Evolutionary conservation across 2,113 vertebrate genomes (phyloP), one percentile per base, ranked within the genome.

Genomic region (Grammomys surdaster): DNA sequence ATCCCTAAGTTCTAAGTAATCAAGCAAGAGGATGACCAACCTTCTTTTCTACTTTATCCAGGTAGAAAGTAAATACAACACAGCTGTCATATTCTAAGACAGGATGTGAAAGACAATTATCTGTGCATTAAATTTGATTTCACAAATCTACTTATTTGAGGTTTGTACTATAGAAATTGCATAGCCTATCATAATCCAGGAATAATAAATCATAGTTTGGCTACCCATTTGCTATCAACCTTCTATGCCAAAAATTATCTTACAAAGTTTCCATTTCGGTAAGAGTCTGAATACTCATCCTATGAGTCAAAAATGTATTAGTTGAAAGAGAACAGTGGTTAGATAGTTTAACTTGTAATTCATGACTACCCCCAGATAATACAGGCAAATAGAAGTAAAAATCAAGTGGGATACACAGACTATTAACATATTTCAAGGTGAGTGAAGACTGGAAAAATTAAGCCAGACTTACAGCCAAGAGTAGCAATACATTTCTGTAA

Each of bases 291-390:
- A 80, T 80, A 91, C 58, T 91, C 80, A 84, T 24, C 63, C 81
- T 76, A 22, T 28, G 40, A 96, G 69, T 96, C 65, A 90, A 93
- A 95, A 93, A 72, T 20, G 36, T 88, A 73, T 90, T 87, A 69
- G 36, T 54, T 60, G 12, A 89, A 56, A 67, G 28, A 75, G 69
- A 89, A 48, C 24, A 84, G 51, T 43, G 9, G 58, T 89, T 92
- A 90, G 54, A 40, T 76, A 91, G 33, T 65, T 78, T 88, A 85
- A 86, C 92, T 92, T 93, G n/a, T 88, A 92, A 94, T 80, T 90
- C 60, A 60, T 65, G 14, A 51, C 65, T 67, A n/a, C 89, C 26
- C 7, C 19, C 31, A 69, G 85, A 78, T 96, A 77, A 95, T 86
- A 43, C 67, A 60, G 72, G 48, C 72, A 73, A 14, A 36, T 76